Evolutionary conservation across 2,797 vertebrate species (phyloP), one percentile per base, ranked within the genome.

Genomic region (Sciurus vulgaris): DNA sequence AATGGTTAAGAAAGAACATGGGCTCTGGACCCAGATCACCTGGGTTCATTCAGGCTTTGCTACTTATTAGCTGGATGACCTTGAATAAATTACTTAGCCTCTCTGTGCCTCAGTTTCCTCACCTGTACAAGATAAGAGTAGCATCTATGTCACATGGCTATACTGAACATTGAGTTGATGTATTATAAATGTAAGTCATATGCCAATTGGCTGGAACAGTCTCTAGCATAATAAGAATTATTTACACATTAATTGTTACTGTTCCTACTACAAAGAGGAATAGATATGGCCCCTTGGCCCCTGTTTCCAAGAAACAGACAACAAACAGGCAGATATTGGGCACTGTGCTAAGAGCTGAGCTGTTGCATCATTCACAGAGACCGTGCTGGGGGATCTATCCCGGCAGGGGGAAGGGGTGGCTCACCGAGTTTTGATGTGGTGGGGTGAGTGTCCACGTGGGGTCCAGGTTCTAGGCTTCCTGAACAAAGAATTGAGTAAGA

Each of bases 11-110:
- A 67, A 94, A 70, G 76, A 67, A 51, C 20, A 0, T 17, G 70
- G 70, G 51, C 47, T 83, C 33, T 28, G 81, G 69, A 49, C 61
- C 38, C 59, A 51, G 41, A 44, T 54, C 11, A 3, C 18, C 74
- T 49, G 41, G 20, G 65, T 93, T 72, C 81, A 87, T 41, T 10
- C 78, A 76, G 41, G 17, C 30, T 86, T 72, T 74, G 30, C 85
- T 86, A 2, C 30, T 85, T 69, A 9, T 20, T 70, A 13, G 28
- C 63, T 35, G n/a, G 33, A 18, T 38, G 22, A 14, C n/a, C 35
- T 35, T 30, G 5, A 24, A 67, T 47, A 67, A 81, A 17, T 51
- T 47, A 18, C 26, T 49, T 76, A 30, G 78, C 59, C 41, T 49
- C 56, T 88, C 33, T 73, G 24, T 89, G n/a, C 65, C 69, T 72